These are phyloP conservation scores for Epistrophe eligans DNA, from an alignment of 2,888 invertebrate genomes.

Conservation along the genomic window DNA sequence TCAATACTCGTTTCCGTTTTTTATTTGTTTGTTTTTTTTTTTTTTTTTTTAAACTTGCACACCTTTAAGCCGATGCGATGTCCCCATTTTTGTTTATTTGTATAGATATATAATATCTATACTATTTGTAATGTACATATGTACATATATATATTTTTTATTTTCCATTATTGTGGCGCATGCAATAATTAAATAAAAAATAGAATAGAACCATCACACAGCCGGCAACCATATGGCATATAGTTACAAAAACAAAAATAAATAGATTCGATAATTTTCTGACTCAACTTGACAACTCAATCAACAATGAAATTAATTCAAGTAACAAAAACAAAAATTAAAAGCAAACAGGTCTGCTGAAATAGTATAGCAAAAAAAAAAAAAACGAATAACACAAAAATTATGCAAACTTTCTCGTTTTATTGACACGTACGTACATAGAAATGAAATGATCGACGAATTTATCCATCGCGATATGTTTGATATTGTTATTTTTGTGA, in stretches of 20 bases:
- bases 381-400: slow-evolving; percentile 3
- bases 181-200: slow-evolving; percentile 60
- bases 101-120: not conserved
- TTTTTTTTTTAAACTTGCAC: slow-evolving; percentile 46
- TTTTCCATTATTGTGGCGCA: slow-evolving; percentile 33
- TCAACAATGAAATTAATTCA: slow-evolving; percentile 54
- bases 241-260: slow-evolving; percentile 21
- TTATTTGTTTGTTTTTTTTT: slow-evolving; percentile 22
- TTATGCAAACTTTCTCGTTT: slow-evolving; percentile 27
- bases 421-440: slow-evolving; percentile 4
- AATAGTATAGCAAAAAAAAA: slow-evolving; percentile 27
- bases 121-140: not conserved
- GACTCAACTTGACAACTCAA: slow-evolving; percentile 52
- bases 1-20: slow-evolving; percentile 55
- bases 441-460: not conserved
- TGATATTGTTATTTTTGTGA: not conserved
- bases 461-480: not conserved
- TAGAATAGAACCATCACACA: slow-evolving; percentile 21
- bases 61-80: slow-evolving; percentile 13
- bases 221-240: slow-evolving; percentile 33
- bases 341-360: slow-evolving; percentile 33
- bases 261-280: slow-evolving; percentile 32
- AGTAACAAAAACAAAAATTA: not conserved
- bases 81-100: slow-evolving; percentile 3
- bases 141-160: not conserved